Base-by-base conservation (phyloP, 2,888 invertebrate genomes). In the Leptinotarsa haldemani region DNA sequence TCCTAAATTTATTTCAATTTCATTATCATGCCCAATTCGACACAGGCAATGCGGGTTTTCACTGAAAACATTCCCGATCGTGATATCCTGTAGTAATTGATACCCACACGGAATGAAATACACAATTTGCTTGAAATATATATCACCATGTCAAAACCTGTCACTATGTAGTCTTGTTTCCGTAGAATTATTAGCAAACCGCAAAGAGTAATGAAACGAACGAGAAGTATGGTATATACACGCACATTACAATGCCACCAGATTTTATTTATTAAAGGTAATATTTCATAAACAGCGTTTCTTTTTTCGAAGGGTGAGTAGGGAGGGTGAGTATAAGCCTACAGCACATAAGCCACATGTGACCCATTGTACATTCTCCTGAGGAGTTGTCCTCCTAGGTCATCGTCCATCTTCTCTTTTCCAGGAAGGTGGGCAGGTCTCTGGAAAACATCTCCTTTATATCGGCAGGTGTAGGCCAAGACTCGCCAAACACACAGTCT, bases 1-100 rank as follows among this genome's bases (percentile, higher is more conserved):
- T 56, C 22, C 22, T 20, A 22, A 56, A 56, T 56, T 56, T 22
- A 56, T 56, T 56, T 56, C 56, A 22, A 22, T 56, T 56, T 56
- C 56, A 56, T 56, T 56, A 56, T 56, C 13, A 22, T 22, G 22
- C 15, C 22, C 56, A 56, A 20, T 56, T 20, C 22, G 20, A 5
- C 15, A 20, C 1, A 22, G 22, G 20, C 22, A 7, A 20, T 40
- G 9, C 56, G 22, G 18, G 20, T 18, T 56, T 20, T 56, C 56
- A 22, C 56, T 22, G 20, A 18, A 56, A 22, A 15, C 56, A 22
- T 56, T 56, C 1, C 20, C 25, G 9, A 13, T 56, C 56, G 20
- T 20, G 15, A 12, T 56, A 56, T 56, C 22, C 56, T 56, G 22
- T 15, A 22, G 15, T 22, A 56, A 56, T 56, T 56, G 15, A 56